Percentiles rank a stretch among this genome's conserved stretches.
phyloP scores from a whole-genome alignment of 2,113 vertebrate genomes.

The Apodemus speciosus region DNA sequence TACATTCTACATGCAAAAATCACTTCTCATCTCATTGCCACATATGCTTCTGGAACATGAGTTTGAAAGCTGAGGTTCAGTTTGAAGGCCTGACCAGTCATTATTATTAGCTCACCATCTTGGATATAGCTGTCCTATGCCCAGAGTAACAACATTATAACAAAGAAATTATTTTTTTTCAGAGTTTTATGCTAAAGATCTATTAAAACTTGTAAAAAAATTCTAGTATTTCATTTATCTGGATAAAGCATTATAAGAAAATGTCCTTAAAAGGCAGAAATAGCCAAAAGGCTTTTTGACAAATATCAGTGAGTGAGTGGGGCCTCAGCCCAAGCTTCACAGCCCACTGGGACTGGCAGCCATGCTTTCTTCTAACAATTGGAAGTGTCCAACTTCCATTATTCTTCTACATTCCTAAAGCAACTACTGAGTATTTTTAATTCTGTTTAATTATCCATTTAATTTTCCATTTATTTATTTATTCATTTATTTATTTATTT shows the following conservation, averaged over 20 bases:
- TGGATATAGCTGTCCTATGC: background rate
- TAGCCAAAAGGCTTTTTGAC: background rate
- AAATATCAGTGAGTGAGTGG: background rate
- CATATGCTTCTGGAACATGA: background rate
- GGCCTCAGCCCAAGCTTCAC: background rate
- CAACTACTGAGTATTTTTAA: background rate
- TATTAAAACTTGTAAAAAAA: constrained; percentile 46
- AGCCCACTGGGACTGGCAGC: background rate
- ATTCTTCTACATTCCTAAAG: constrained; percentile 5
- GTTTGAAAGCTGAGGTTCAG: background rate
- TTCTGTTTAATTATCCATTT: background rate
- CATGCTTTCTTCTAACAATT: constrained; percentile 21
- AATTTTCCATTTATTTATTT: too few species aligned
- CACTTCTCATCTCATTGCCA: background rate
- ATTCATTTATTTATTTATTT: too few species aligned
- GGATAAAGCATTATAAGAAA: background rate
- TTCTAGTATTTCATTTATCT: constrained; percentile 12
- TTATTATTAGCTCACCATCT: constrained; percentile 1
- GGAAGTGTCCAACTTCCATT: constrained; percentile 28
- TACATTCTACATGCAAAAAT: constrained; percentile 20
- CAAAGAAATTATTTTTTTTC: background rate
- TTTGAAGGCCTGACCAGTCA: background rate
- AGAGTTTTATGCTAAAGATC: constrained; percentile 39
- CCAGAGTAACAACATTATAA: background rate
- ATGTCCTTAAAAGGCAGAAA: constrained; percentile 10